Conservation (phyloP, 2,797 vertebrate species). For the Molossus molossus region DNA sequence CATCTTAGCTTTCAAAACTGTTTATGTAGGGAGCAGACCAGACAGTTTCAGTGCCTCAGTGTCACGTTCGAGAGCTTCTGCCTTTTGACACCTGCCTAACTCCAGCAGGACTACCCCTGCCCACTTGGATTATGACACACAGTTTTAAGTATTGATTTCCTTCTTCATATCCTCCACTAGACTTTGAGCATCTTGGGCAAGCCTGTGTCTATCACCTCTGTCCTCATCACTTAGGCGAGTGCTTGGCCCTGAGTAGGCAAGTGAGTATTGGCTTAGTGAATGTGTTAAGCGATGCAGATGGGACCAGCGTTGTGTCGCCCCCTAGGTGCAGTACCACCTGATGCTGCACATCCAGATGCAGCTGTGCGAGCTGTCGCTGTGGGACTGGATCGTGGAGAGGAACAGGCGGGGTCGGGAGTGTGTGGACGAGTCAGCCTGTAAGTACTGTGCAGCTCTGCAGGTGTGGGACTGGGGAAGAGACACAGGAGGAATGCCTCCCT, state of each 20-base stretch:
- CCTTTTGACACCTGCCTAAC: not conserved
- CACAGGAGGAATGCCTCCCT: not conserved
- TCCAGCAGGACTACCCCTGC: rapidly evolving
- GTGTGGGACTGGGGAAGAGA: not conserved
- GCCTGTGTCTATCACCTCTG: not conserved
- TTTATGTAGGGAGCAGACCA: not conserved
- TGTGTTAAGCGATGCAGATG: not conserved
- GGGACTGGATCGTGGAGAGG: conserved; percentile 96
- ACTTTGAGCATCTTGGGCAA: not conserved
- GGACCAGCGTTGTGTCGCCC: not conserved
- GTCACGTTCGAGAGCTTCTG: not conserved
- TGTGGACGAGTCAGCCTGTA: conserved; percentile 87
- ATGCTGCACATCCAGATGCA: conserved; percentile 99
- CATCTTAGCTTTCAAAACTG: not conserved
- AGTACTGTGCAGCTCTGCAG: conserved; percentile 72
- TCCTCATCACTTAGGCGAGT: not conserved
- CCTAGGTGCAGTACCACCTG: conserved; percentile 94
- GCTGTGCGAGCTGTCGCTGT: conserved; percentile 96
- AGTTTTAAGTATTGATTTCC: rapidly evolving
- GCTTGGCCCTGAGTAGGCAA: not conserved
- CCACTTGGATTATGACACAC: not conserved
- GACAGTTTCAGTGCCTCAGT: not conserved
- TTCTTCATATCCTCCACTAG: not conserved
- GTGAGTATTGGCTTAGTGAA: not conserved
- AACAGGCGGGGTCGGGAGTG: conserved; percentile 88